Conservation (phyloP, 2,113 vertebrate genomes). For the Corythaixoides concolor region DNA sequence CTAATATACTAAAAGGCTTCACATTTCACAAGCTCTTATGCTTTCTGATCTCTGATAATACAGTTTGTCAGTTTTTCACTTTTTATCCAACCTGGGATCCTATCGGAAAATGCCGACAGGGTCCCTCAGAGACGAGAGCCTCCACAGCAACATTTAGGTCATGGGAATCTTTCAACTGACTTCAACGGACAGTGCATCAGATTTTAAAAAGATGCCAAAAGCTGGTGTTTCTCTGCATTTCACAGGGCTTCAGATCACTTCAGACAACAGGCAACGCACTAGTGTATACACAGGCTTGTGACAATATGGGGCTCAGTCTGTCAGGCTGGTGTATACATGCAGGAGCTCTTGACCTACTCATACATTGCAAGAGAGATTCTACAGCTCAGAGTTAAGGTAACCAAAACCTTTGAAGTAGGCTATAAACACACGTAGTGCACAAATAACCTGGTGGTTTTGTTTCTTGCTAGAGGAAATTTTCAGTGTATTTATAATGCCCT, state of each 20-base stretch:
- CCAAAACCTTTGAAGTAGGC: conserved; percentile 53
- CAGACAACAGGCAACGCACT: not conserved
- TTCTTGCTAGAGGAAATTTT: conserved; percentile 59
- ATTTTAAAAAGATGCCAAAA: not conserved
- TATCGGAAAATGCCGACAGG: not conserved
- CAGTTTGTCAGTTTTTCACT: conserved; percentile 7
- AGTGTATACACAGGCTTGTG: not conserved
- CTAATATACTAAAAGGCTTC: not conserved
- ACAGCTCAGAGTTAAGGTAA: conserved; percentile 11
- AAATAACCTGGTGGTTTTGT: conserved; percentile 14
- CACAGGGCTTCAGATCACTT: not conserved
- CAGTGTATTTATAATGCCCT: conserved; percentile 54
- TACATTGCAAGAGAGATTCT: conserved; percentile 14
- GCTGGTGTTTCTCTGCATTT: not conserved
- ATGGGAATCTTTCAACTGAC: conserved; percentile 27
- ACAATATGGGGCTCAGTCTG: not conserved
- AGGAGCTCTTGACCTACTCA: not conserved
- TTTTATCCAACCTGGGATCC: not conserved
- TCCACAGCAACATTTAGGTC: not conserved
- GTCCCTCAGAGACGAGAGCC: not conserved
- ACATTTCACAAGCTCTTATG: conserved; percentile 11
- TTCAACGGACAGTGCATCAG: not conserved
- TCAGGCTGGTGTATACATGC: not conserved
- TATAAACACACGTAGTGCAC: conserved; percentile 36
- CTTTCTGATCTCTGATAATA: conserved; percentile 10